Evolutionary conservation across 2,888 invertebrate genomes (phyloP).

Genomic region (Ligdia adustata): DNA sequence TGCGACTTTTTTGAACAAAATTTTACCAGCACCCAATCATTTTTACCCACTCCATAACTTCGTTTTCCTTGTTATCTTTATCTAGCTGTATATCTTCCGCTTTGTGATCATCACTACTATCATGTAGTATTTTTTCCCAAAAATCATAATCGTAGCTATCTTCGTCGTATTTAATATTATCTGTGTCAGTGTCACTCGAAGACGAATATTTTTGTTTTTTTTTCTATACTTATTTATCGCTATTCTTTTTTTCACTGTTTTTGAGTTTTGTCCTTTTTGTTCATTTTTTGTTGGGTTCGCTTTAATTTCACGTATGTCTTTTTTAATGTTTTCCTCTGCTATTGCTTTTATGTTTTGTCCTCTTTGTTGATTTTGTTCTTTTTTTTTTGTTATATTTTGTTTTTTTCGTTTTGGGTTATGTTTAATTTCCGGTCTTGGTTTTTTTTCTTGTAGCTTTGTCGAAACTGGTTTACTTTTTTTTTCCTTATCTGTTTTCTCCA

Average conservation of each 20-base stretch:
- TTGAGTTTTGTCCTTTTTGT: slow-evolving; percentile 5
- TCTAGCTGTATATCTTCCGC: slow-evolving; percentile 12
- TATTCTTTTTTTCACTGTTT: slow-evolving; percentile 9
- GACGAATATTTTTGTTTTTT: slow-evolving; percentile 11
- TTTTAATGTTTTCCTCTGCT: slow-evolving; percentile 3
- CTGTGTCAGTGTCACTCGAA: slow-evolving; percentile 12
- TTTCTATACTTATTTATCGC: slow-evolving; percentile 1
- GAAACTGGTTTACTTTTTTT: slow-evolving; percentile 7
- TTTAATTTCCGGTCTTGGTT: background rate
- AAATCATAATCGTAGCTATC: slow-evolving; percentile 22
- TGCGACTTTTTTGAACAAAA: slow-evolving; percentile 20
- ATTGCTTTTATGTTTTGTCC: slow-evolving; percentile 2
- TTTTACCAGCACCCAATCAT: slow-evolving; percentile 23
- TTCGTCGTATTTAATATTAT: slow-evolving; percentile 20
- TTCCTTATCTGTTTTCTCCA: slow-evolving; percentile 2
- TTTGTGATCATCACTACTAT: slow-evolving; percentile 17
- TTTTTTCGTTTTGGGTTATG: slow-evolving; percentile 2
- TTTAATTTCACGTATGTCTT: slow-evolving; percentile 2
- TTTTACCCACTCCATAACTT: slow-evolving; percentile 13
- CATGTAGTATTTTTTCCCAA: slow-evolving; percentile 16
- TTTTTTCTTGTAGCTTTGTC: slow-evolving; percentile 7
- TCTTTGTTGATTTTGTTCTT: slow-evolving; percentile 6
- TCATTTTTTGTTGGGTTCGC: slow-evolving; percentile 1
- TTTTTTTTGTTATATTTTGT: slow-evolving; percentile 4
- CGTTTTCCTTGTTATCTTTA: slow-evolving; percentile 20